Evolutionary conservation across 2,888 invertebrate genomes (phyloP).

Genomic region (Agelastica alni): DNA sequence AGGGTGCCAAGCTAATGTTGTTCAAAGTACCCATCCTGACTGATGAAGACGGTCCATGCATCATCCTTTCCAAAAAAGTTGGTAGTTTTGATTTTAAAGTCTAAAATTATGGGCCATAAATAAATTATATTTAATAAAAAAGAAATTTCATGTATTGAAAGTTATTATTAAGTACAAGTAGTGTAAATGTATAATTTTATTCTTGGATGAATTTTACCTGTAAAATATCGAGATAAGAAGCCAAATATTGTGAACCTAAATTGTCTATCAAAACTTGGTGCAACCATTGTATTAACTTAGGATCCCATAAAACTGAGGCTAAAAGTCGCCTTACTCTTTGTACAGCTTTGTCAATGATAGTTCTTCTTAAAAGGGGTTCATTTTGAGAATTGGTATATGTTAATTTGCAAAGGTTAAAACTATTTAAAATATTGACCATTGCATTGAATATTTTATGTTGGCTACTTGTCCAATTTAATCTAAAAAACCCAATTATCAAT

Average conservation of each 20-base stretch:
- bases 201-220: no score
- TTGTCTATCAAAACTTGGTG: conserved; percentile 72
- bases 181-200: no score
- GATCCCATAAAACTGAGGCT: conserved; percentile 74
- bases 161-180: background rate
- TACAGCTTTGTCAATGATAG: conserved; percentile 72
- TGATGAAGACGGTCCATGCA: conserved; percentile 61
- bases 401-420: conserved; percentile 68
- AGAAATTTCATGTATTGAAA: background rate
- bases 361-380: conserved; percentile 71
- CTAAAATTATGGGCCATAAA: conserved; percentile 45
- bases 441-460: conserved; percentile 70
- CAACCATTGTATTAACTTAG: conserved; percentile 75
- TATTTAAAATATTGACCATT: conserved; percentile 67
- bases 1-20: conserved; percentile 67
- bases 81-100: conserved; percentile 71
- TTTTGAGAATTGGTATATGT: conserved; percentile 63
- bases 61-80: conserved; percentile 73
- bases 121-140: background rate
- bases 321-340: conserved; percentile 69
- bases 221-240: conserved; percentile 76
- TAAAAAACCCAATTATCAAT: conserved; percentile 41
- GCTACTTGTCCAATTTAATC: conserved; percentile 66
- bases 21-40: conserved; percentile 59
- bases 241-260: conserved; percentile 67